Percentiles rank a stretch among this genome's conserved stretches.
Conservation (phyloP, 2,113 vertebrate genomes). For the Chloropsis hardwickii region DNA sequence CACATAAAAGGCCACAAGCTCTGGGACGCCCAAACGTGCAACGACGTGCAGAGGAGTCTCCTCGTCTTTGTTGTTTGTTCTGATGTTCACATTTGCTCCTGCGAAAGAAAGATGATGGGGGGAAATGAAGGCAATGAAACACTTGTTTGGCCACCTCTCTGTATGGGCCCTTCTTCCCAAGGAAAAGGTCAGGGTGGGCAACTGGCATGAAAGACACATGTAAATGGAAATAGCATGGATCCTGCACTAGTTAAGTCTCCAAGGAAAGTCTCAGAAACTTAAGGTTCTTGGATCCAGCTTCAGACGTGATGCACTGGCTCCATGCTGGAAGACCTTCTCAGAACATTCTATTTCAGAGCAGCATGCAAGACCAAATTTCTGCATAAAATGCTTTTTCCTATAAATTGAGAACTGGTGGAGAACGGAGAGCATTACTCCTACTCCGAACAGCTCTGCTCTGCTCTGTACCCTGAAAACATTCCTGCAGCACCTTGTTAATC, state of each 20-base stretch:
- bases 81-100: slow-evolving; percentile 88
- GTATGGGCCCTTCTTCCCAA: neutral
- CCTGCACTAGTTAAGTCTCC: neutral
- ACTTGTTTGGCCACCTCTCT: neutral
- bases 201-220: neutral
- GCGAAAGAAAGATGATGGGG: neutral
- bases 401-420: neutral
- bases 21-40: slow-evolving; percentile 82
- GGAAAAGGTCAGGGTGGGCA: neutral
- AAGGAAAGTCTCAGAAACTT: neutral
- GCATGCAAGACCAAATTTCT: neutral
- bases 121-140: neutral
- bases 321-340: neutral
- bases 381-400: neutral
- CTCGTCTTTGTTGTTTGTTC: slow-evolving; percentile 81
- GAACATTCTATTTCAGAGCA: neutral
- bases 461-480: neutral
- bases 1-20: slow-evolving; percentile 85
- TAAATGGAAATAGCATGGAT: neutral
- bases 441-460: neutral
- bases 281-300: neutral
- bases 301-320: neutral
- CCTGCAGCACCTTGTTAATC: neutral
- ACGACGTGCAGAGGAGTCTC: slow-evolving; percentile 87
- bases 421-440: neutral